Base-by-base conservation (phyloP, 2,797 vertebrate species). In the Syngnathus acus region DNA sequence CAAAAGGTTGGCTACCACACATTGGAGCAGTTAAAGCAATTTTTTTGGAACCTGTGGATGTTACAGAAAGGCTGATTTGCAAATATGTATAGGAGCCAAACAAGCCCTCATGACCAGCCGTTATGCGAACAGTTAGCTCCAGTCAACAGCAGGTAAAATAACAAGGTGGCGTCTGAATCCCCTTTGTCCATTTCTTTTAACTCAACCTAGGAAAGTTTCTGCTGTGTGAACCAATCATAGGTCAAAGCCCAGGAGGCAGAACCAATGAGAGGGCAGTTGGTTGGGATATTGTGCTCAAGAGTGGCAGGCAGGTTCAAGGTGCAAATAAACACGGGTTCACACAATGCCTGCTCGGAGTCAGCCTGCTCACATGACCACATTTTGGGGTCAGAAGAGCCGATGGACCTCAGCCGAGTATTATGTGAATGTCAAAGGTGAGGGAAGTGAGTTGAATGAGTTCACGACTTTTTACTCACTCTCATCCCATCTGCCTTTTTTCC, bases 91-190 rank as follows among this genome's bases (percentile, higher is more conserved):
- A 58, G 80, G 21, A 54, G 21, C 21, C 21, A 23, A 75, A 79
- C 62, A 73, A 73, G 65, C 81, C 79, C 81, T 80, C 74, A 75
- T 77, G 76, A 75, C 65, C 74, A 72, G 69, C 67, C 82, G 85
- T 72, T 84, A 83, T 86, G 87, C 69, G 82, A 62, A 77, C 73
- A 72, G 67, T 83, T 78, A 77, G 80, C 79, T 76, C 67, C 39
- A 69, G 79, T 86, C 82, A 81, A 74, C 79, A 76, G 78, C 72
- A 64, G 82, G 74, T 83, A 79, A 83, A 87, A 83, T 82, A 85
- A 75, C 82, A 86, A 79, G 80, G 83, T 84, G 81, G 68, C 69
- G 70, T 79, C 48, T 65, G 9, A 53, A 54, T 40, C 64, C 60
- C 21, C 13, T 62, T 62, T 42, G 21, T 61, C 57, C 21, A 3